phyloP scores from a whole-genome alignment of 2,113 vertebrate genomes.

The Pelmatolapia mariae region DNA sequence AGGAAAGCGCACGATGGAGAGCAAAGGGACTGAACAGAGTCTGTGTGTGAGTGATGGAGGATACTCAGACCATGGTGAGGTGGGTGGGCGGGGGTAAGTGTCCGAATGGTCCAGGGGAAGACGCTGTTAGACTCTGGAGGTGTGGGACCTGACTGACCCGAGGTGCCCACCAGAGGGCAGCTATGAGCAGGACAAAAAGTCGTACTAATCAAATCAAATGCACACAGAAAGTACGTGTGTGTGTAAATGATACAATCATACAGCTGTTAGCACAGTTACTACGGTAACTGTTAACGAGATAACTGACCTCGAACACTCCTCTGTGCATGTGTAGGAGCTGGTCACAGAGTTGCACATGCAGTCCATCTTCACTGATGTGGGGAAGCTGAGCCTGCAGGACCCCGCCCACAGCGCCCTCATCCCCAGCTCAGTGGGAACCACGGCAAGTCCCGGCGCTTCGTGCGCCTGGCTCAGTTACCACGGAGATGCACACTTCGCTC shows the following conservation, averaged over 20 bases:
- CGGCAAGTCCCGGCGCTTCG: conserved; percentile 55
- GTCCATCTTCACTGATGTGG: conserved; percentile 87
- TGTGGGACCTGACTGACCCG: too few relatives aligned
- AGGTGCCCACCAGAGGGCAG: too few relatives aligned
- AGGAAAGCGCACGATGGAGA: too few relatives aligned
- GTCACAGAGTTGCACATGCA: conserved; percentile 87
- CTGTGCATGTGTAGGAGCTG: conserved; percentile 73
- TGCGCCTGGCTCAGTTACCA: conserved; percentile 82
- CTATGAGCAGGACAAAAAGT: too few relatives aligned
- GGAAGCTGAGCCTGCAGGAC: conserved; percentile 83
- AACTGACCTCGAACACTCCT: not conserved
- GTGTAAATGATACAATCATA: accelerated
- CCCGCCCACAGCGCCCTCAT: conserved; percentile 75
- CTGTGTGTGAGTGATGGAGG: too few relatives aligned
- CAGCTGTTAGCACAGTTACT: not conserved
- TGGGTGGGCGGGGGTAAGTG: too few relatives aligned
- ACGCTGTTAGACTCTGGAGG: too few relatives aligned
- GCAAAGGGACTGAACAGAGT: too few relatives aligned
- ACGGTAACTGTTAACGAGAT: not conserved
- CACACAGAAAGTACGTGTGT: too few relatives aligned
- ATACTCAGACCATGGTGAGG: too few relatives aligned
- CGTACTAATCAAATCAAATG: too few relatives aligned
- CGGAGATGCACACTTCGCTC: conserved; percentile 85
- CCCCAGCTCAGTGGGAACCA: conserved; percentile 61
- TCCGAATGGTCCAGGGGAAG: too few relatives aligned